These are phyloP conservation scores for Epirrhoe tristata DNA, from an alignment of 2,888 invertebrate species.

Conservation along the genomic window DNA sequence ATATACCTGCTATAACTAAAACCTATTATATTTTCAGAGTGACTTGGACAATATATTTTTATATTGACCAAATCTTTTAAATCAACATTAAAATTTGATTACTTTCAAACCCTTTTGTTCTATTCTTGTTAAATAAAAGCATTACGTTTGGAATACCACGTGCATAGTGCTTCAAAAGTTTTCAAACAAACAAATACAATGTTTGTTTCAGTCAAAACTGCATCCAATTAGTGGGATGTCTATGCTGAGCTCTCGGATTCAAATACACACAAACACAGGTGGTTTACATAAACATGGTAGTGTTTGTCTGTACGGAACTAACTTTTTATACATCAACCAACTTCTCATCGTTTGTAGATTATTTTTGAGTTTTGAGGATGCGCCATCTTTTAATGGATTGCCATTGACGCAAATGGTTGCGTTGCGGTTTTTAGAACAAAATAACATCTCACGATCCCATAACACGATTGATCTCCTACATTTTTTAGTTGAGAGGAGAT, in stretches of 20 bases:
- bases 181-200: constrained; percentile 41
- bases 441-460: background rate
- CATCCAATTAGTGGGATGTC: constrained; percentile 53
- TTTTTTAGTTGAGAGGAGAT: background rate
- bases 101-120: no score
- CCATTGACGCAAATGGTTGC: no score
- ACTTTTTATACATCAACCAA: constrained; percentile 18
- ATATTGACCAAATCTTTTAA: no score
- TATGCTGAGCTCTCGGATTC: constrained; percentile 41
- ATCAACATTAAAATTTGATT: no score
- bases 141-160: no score
- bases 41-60: no score
- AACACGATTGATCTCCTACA: no score
- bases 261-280: constrained; percentile 24
- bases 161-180: constrained; percentile 36
- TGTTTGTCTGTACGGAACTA: constrained; percentile 2
- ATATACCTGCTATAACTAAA: no score
- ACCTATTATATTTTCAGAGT: no score
- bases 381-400: constrained; percentile 5
- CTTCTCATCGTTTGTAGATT: constrained; percentile 22
- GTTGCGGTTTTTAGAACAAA: background rate
- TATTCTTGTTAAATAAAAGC: no score
- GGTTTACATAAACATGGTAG: constrained; percentile 8
- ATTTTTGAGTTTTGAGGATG: constrained; percentile 17
- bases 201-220: constrained; percentile 48